Conservation (phyloP, 2,113 vertebrate species). For the Cheirogaleus medius region DNA sequence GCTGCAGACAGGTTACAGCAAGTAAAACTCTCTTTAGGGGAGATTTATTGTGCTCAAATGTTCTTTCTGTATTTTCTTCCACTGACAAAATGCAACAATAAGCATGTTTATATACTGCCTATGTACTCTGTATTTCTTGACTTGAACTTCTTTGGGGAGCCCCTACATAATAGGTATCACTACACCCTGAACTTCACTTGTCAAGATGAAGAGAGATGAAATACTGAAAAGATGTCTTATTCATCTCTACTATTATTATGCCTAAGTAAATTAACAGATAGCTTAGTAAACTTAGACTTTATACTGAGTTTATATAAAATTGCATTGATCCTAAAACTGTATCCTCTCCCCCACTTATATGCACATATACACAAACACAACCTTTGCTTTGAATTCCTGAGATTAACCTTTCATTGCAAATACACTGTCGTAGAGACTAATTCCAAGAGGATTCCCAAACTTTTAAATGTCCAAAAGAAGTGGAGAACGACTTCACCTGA, state of each 20-base stretch:
- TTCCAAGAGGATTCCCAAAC: background rate
- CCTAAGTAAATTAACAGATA: background rate
- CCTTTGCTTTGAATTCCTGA: background rate
- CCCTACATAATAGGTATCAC: background rate
- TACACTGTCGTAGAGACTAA: background rate
- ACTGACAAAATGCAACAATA: constrained; percentile 16
- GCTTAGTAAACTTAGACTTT: background rate
- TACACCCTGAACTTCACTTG: background rate
- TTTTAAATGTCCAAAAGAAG: background rate
- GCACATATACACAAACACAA: background rate
- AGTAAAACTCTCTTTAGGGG: constrained; percentile 5
- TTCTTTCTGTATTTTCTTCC: constrained; percentile 34
- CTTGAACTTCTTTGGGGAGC: background rate
- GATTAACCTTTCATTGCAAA: background rate
- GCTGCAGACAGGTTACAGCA: constrained; percentile 47
- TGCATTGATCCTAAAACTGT: background rate
- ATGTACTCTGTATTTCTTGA: background rate
- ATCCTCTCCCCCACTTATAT: too few species aligned
- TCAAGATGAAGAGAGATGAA: constrained; percentile 13
- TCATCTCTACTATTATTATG: background rate
- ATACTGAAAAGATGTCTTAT: background rate
- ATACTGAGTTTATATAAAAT: background rate
- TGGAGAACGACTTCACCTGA: background rate
- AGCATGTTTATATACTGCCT: background rate
- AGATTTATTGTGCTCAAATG: constrained; percentile 37